A percentile compares a stretch with the other conserved stretches of the same genome.
Evolutionary conservation across 1,140 invertebrate genomes (phyloP).

Genomic region (Drosophila trapezifrons): DNA sequence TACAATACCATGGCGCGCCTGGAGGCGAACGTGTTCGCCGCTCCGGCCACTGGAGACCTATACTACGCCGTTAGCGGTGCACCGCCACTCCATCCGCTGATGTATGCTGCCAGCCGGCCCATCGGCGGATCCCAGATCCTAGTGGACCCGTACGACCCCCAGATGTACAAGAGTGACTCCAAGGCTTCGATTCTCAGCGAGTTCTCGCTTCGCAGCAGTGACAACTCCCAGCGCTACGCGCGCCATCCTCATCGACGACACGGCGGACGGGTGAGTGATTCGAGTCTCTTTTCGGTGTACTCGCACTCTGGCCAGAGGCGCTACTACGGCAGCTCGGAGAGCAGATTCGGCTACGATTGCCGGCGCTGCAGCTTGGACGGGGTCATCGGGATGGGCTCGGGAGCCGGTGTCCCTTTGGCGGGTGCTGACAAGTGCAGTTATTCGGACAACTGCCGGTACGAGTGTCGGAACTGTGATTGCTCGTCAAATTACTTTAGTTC

Average conservation of each 20-base stretch:
- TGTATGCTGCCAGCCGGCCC: slow-evolving; percentile 76
- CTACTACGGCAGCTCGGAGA: slow-evolving; percentile 83
- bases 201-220: slow-evolving; percentile 79
- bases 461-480: slow-evolving; percentile 83
- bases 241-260: slow-evolving; percentile 59
- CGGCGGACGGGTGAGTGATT: slow-evolving; percentile 63
- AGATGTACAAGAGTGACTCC: slow-evolving; percentile 83
- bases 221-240: slow-evolving; percentile 74
- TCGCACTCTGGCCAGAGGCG: slow-evolving; percentile 63
- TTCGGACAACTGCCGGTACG: slow-evolving; percentile 81
- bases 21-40: slow-evolving; percentile 64
- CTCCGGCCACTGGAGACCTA: slow-evolving; percentile 52
- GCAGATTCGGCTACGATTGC: slow-evolving; percentile 80
- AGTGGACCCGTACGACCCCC: slow-evolving; percentile 68
- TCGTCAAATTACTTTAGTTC: slow-evolving; percentile 84
- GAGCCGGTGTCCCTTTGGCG: neutral
- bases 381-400: slow-evolving; percentile 36
- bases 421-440: slow-evolving; percentile 74
- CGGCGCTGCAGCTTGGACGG: slow-evolving; percentile 80
- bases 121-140: slow-evolving; percentile 80
- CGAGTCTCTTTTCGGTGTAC: slow-evolving; percentile 68
- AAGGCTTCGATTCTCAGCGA: slow-evolving; percentile 80
- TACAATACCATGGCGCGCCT: slow-evolving; percentile 75
- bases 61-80: slow-evolving; percentile 64
- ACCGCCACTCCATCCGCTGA: slow-evolving; percentile 61